Base-by-base conservation (phyloP, 2,888 invertebrate species). In the Eristalis intricaria region DNA sequence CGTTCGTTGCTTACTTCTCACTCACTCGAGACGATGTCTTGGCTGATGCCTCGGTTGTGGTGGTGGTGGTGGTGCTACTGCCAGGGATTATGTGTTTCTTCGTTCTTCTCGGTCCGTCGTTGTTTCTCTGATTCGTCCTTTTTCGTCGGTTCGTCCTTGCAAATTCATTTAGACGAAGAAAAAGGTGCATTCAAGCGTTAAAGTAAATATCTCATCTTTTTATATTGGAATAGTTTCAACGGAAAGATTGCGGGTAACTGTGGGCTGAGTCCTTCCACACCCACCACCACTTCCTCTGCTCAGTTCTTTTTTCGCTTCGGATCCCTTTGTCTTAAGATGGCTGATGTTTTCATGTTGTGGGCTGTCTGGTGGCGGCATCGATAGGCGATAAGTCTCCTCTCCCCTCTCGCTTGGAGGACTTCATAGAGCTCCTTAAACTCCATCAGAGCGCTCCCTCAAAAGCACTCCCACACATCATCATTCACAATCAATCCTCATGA, bases 181-280 rank as follows among this genome's bases (percentile, higher is more conserved):
- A 87, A 80, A 84, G 83, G 83, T 87, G 87, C 87, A 87, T 87
- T 87, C 87, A 84, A 87, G 87, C 87, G 87, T 87, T 87, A 87
- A 87, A 87, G 87, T 87, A 87, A 87, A 87, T 87, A 87, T 87
- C 87, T 87, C 87, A 87, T 87, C 87, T 87, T 87, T 87, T 87
- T 87, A 87, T 87, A 87, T 87, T 87, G 87, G 76, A 87, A 87
- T 87, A 87, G 87, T 87, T 87, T 87, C 83, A 84, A 84, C 79
- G 83, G 61, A 87, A 83, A 84, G 79, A 84, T 73, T 83, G 73
- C 63, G 58, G 63, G 70, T 68, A 35, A 19, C 70, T 61, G 58
- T 23, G 78, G 70, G 73, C 70, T 86, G 82, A 26, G 70, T 50
- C 19, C 8, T 32, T 19, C 4, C 5, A 4, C 29, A 5, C 43